phyloP scores from a whole-genome alignment of 1,140 invertebrate genomes.

The Ostrea denselamellosa region DNA sequence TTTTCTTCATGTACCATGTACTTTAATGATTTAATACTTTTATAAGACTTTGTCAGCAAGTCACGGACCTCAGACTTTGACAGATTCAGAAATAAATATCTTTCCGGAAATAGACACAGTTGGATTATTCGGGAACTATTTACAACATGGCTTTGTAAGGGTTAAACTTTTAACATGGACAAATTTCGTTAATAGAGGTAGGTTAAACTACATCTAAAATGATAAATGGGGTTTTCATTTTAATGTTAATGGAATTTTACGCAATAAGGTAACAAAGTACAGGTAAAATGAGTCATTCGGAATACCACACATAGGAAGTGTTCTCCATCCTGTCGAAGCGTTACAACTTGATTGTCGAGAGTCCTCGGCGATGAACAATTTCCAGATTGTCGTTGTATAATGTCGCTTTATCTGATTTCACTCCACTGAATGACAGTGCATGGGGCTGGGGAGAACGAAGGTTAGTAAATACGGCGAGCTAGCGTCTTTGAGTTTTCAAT shows the following conservation, averaged over 20 bases:
- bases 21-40: background rate
- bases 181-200: background rate
- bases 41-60: background rate
- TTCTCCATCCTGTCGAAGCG: background rate
- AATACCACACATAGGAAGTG: background rate
- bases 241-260: background rate
- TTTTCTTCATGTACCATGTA: background rate
- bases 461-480: background rate
- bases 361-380: background rate
- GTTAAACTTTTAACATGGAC: constrained; percentile 8
- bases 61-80: constrained; percentile 5
- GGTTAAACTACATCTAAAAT: background rate
- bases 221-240: background rate
- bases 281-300: constrained; percentile 24
- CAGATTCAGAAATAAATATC: background rate
- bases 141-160: constrained; percentile 6
- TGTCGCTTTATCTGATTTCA: background rate
- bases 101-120: background rate
- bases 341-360: background rate
- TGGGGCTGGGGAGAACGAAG: background rate
- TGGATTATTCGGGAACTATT: background rate
- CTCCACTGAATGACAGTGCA: background rate
- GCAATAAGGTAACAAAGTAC: constrained; percentile 3
- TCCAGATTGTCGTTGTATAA: background rate
- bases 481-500: background rate